Base-by-base conservation (phyloP, 1,140 invertebrate species). In the Drosophila ohnishii region DNA sequence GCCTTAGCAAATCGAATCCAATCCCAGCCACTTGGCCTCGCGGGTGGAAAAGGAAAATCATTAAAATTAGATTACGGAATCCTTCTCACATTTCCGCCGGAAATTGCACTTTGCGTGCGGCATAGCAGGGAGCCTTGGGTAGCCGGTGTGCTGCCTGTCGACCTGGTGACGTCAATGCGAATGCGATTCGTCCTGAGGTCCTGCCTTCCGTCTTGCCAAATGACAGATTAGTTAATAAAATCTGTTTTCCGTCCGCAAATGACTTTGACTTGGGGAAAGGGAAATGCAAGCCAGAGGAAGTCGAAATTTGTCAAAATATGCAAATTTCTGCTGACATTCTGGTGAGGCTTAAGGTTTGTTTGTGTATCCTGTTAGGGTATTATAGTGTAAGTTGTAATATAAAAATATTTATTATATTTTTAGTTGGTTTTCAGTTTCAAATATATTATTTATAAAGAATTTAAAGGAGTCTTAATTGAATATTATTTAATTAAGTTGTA, bases 141-240 rank as follows among this genome's bases (percentile, higher is more conserved):
- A 42, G 28, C 2, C 37, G 11, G 8, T 66, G 34, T 48, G 66
- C 39, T 48, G 66, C 39, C 39, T 22, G 47, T 25, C 32, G 30
- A 71, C 53, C 65, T 50, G 53, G 42, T 71, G 65, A 71, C 67
- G 51, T 71, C 67, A 70, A 70, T 70, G 64, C 34, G 25, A 63
- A 48, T 37, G 42, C 42, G 59, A 66, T 25, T 66, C 50, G 65
- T 60, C 44, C 59, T 30, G 25, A 56, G 63, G 37, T 57, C 51
- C 51, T 37, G 19, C 19, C 19, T n/a, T 22, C 13, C 50, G n/a
- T 53, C 39, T 28, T 64, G 55, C 60, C 58, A 86, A 79, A 75
- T 87, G 82, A 87, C 79, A 86, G 84, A 86, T 86, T 86, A 87
- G 75, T 77, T 87, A 87, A 87, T 87, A 79, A 87, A 87, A 86